phyloP scores from a whole-genome alignment of 1,140 invertebrate genomes.

The Drosophila littoralis region DNA sequence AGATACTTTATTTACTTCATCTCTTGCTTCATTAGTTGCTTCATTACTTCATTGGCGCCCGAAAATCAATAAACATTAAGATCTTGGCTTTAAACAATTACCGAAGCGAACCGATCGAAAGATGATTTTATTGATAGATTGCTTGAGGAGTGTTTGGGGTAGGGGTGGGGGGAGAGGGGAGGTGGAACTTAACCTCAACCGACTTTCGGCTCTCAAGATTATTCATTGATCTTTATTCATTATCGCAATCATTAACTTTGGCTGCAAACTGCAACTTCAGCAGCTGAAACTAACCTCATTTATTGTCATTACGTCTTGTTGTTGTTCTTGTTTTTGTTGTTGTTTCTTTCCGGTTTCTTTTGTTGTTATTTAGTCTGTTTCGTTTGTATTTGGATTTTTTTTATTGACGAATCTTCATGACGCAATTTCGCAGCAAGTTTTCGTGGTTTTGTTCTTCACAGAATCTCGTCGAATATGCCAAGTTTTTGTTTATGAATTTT shows the following conservation, averaged over 20 bases:
- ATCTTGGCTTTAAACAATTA: slow-evolving; percentile 20
- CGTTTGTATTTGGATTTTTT: background rate
- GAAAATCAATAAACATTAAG: slow-evolving; percentile 36
- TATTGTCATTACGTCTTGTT: slow-evolving; percentile 34
- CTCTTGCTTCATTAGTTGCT: too few species aligned
- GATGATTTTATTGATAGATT: slow-evolving; percentile 17
- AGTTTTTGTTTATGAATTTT: slow-evolving; percentile 9
- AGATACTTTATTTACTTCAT: too few species aligned
- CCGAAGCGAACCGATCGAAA: background rate
- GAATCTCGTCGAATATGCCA: slow-evolving; percentile 6
- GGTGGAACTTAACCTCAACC: slow-evolving; percentile 24
- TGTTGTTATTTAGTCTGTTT: slow-evolving; percentile 17
- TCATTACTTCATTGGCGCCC: too few species aligned
- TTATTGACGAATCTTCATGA: slow-evolving; percentile 43
- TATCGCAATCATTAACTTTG: slow-evolving; percentile 34
- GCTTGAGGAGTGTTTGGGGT: background rate
- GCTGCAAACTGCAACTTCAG: slow-evolving; percentile 26
- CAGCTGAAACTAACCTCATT: slow-evolving; percentile 47
- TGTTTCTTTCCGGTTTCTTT: slow-evolving; percentile 9
- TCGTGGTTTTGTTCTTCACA: slow-evolving; percentile 31
- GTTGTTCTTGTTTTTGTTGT: slow-evolving; percentile 15
- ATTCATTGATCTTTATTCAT: slow-evolving; percentile 39
- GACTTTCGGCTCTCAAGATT: slow-evolving; percentile 8
- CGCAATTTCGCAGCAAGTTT: slow-evolving; percentile 35
- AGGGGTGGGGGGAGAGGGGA: background rate